These are phyloP conservation scores for Syngnathus acus DNA, from an alignment of 2,797 vertebrate genomes.

Conservation along the genomic window DNA sequence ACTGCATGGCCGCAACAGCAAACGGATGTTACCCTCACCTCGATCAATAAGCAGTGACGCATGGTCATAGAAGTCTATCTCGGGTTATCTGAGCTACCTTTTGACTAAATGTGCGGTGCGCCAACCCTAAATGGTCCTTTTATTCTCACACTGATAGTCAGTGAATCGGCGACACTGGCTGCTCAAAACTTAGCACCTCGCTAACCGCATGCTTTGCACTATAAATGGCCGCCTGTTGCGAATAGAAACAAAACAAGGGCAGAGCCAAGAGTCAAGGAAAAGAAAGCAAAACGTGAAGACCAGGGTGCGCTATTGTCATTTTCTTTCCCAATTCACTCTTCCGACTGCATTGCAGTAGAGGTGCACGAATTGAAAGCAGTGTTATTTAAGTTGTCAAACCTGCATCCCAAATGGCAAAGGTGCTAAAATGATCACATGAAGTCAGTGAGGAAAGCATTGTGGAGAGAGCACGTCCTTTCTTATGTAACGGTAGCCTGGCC, in stretches of 20 bases:
- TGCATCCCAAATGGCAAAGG: neutral
- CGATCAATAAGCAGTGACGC: no score
- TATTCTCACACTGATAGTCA: no score
- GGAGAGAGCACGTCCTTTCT: constrained; percentile 33
- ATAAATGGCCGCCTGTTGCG: neutral
- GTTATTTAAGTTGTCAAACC: no score
- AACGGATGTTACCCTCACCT: neutral
- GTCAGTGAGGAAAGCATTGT: constrained; percentile 12
- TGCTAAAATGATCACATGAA: neutral
- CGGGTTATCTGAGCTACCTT: no score
- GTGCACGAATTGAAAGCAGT: no score
- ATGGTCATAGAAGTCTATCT: no score
- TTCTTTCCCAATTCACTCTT: no score
- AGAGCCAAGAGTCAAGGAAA: neutral
- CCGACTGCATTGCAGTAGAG: neutral
- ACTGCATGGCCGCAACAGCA: constrained; percentile 54
- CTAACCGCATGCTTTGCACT: neutral
- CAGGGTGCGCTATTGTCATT: neutral
- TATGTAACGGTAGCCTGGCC: constrained; percentile 53
- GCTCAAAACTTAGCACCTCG: no score
- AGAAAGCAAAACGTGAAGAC: neutral
- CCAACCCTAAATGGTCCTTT: no score
- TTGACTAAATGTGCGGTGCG: no score
- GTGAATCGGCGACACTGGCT: no score
- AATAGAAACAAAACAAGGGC: neutral